These are phyloP conservation scores for Micromesistius poutassou DNA, from an alignment of 2,797 vertebrate species.

Conservation along the genomic window DNA sequence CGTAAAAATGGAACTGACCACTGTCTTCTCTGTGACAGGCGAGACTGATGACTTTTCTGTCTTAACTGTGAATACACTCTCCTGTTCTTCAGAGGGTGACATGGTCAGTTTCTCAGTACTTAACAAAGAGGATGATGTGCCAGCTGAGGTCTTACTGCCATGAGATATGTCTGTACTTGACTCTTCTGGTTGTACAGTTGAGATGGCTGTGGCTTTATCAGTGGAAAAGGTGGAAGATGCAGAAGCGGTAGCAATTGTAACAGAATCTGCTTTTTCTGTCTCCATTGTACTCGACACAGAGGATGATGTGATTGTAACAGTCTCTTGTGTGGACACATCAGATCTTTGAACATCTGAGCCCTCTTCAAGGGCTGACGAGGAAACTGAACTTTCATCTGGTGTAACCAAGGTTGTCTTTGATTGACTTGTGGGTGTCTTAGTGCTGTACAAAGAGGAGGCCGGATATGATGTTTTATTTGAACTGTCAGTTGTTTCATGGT, in stretches of 20 bases:
- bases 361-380: not conserved
- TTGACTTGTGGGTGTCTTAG: not conserved
- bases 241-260: not conserved
- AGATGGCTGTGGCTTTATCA: not conserved
- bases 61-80: too few species aligned
- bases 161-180: not conserved
- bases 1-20: not conserved
- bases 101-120: not conserved
- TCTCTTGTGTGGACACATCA: not conserved
- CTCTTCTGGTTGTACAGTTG: not conserved
- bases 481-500: slow-evolving; percentile 22
- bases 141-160: too few species aligned
- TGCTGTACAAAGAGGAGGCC: not conserved
- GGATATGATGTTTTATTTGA: not conserved
- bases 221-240: not conserved
- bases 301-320: not conserved
- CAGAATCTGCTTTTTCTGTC: not conserved
- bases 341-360: not conserved
- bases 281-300: not conserved
- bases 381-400: not conserved
- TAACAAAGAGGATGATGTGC: not conserved
- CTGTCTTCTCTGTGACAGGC: not conserved
- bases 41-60: slow-evolving; percentile 1
- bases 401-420: not conserved
- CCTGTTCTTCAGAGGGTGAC: not conserved